Base-by-base conservation (phyloP, 2,888 invertebrate genomes). In the Beris chalybata region DNA sequence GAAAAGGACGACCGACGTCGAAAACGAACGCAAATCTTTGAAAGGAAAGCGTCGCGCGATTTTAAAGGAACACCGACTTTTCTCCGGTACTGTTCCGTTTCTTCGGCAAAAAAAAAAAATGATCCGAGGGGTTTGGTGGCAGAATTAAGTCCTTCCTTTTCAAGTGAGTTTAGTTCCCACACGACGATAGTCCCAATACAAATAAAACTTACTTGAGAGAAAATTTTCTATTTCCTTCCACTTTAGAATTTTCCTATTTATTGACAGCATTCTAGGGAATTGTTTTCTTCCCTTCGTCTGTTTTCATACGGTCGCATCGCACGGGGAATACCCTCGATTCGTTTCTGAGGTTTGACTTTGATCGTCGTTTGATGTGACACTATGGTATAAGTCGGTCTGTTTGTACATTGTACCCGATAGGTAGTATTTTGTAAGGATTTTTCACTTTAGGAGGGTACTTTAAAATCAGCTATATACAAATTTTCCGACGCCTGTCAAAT, bases 211-310 rank as follows among this genome's bases (percentile, higher is more conserved):
- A 67, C 47, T 65, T 63, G 52, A 61, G 22, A 58, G 67, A 69
- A 67, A 69, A 69, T 69, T 61, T 64, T 67, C 65, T 54, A 67
- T 69, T 69, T 69, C 65, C 67, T 65, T 67, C 54, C 59, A 64
- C 48, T 55, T 65, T 67, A 64, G 65, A 67, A 64, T 69, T 69
- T 66, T 55, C 54, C 67, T 67, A 67, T 69, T 69, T 69, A 69
- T 66, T 69, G 69, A 67, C 65, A 67, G 55, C 57, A 43, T 66
- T 66, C 56, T 54, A 58, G 64, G 66, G 69, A 69, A 67, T 69
- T 69, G 67, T 69, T 67, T 67, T 67, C 45, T 55, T 65, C 38
- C 38, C 22, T 22, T 22, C 22, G 22, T 22, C 22, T 22, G 38
- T 38, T 38, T 38, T 38, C 38, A 38, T 22, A 38, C 38, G 38